Conservation (phyloP, 92 coral and sea anemone species). For the Virgularia gustaviana region DNA sequence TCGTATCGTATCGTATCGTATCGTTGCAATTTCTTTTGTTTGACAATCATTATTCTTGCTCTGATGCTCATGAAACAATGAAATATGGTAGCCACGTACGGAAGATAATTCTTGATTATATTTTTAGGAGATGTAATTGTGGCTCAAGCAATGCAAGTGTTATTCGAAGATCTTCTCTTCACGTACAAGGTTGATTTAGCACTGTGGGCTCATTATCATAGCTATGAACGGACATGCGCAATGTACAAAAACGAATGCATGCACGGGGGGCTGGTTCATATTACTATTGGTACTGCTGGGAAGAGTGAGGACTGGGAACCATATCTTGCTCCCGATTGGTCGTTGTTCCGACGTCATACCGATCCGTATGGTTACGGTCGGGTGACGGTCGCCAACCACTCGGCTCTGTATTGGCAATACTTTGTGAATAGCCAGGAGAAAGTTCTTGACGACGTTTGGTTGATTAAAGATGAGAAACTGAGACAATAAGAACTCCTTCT, state of each 20-base stretch:
- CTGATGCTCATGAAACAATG: too few relatives aligned
- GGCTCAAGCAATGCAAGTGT: constrained; percentile 68
- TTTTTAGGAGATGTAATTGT: constrained; percentile 74
- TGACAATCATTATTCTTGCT: too few relatives aligned
- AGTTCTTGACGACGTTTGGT: constrained; percentile 72
- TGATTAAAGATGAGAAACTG: too few relatives aligned
- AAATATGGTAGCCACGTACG: too few relatives aligned
- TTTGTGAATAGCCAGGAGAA: constrained; percentile 60
- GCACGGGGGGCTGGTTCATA: constrained; percentile 66
- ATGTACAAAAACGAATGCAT: constrained; percentile 60
- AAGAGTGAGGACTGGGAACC: constrained; percentile 55
- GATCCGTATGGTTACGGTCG: constrained; percentile 86
- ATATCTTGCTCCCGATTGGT: constrained; percentile 77
- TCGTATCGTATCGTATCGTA: background rate
- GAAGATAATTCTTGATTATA: too few relatives aligned
- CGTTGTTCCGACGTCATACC: constrained; percentile 59
- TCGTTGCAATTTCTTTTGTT: too few relatives aligned
- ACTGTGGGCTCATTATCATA: constrained; percentile 96
- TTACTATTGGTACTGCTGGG: constrained; percentile 92
- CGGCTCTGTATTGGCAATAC: constrained; percentile 83
- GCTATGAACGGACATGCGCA: constrained; percentile 93
- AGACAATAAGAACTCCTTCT: too few relatives aligned
- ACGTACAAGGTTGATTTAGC: constrained; percentile 83
- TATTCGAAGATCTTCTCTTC: constrained; percentile 68
- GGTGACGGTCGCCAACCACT: constrained; percentile 65